A percentile compares a stretch with the other conserved stretches of the same genome.
phyloP scores from a whole-genome alignment of 1,140 invertebrate species.

The Hermetia illucens region DNA sequence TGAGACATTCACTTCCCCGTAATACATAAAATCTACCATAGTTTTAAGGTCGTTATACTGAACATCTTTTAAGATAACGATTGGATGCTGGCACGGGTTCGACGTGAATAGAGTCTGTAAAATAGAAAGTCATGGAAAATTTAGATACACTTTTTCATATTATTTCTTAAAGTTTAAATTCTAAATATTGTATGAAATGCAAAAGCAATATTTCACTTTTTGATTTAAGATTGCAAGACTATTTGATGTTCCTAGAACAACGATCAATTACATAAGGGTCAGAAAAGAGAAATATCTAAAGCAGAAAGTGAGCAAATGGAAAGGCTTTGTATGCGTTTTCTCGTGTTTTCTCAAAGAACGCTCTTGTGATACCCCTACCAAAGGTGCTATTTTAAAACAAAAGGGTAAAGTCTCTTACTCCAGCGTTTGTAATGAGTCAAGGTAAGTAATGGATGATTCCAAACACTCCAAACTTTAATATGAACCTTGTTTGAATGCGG shows the following conservation, averaged over 20 bases:
- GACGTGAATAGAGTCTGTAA: slow-evolving; percentile 58
- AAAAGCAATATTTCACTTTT: not conserved
- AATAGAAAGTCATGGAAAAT: slow-evolving; percentile 8
- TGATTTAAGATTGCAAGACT: not conserved
- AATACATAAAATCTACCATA: slow-evolving; percentile 87
- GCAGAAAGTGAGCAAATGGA: too few relatives aligned
- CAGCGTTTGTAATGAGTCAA: too few relatives aligned
- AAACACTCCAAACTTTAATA: too few relatives aligned
- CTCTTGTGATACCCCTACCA: too few relatives aligned
- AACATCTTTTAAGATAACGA: slow-evolving; percentile 80
- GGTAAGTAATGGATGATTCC: too few relatives aligned
- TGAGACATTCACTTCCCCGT: slow-evolving; percentile 80
- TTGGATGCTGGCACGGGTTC: slow-evolving; percentile 80
- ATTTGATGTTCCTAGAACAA: not conserved
- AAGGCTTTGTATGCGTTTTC: too few relatives aligned
- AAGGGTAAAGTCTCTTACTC: too few relatives aligned
- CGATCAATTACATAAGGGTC: too few relatives aligned
- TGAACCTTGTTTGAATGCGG: too few relatives aligned
- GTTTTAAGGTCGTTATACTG: slow-evolving; percentile 72
- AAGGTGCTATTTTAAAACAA: too few relatives aligned
- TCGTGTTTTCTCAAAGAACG: too few relatives aligned
- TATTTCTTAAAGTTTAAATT: not conserved
- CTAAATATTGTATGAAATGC: not conserved
- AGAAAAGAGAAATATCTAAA: too few relatives aligned
- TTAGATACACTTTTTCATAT: not conserved